Evolutionary conservation across 1,140 invertebrate species (phyloP).

Genomic region (Musca vetustissima): DNA sequence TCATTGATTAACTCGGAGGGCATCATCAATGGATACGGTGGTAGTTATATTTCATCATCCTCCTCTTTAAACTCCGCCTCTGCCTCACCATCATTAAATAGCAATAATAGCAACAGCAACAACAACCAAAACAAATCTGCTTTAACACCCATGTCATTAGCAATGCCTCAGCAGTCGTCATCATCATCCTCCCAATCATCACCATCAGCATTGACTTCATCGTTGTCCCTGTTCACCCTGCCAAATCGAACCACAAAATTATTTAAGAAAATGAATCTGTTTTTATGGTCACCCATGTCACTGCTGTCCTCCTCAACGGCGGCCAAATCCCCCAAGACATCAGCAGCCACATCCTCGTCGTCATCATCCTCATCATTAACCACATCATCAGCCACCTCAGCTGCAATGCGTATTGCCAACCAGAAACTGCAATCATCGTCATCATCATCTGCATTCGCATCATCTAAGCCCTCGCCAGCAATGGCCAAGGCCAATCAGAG

Average conservation of each 20-base stretch:
- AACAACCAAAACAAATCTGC: background rate
- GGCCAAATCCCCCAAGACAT: background rate
- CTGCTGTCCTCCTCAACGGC: constrained; percentile 1
- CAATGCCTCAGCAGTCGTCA: background rate
- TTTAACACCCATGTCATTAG: background rate
- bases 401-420: too few species aligned
- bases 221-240: background rate
- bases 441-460: background rate
- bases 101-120: background rate
- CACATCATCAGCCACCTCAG: too few species aligned
- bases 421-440: background rate
- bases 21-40: constrained; percentile 10
- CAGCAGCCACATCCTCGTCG: background rate
- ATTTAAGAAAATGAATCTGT: constrained; percentile 25
- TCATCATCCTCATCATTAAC: background rate
- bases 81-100: background rate
- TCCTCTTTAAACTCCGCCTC: constrained; percentile 12
- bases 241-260: constrained; percentile 4
- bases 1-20: background rate
- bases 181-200: background rate
- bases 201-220: background rate
- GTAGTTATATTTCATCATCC: constrained; percentile 11
- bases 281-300: constrained; percentile 29
- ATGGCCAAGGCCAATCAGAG: background rate
- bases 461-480: background rate